phyloP scores from a whole-genome alignment of 2,113 vertebrate genomes.

The Pontoporia blainvillei region DNA sequence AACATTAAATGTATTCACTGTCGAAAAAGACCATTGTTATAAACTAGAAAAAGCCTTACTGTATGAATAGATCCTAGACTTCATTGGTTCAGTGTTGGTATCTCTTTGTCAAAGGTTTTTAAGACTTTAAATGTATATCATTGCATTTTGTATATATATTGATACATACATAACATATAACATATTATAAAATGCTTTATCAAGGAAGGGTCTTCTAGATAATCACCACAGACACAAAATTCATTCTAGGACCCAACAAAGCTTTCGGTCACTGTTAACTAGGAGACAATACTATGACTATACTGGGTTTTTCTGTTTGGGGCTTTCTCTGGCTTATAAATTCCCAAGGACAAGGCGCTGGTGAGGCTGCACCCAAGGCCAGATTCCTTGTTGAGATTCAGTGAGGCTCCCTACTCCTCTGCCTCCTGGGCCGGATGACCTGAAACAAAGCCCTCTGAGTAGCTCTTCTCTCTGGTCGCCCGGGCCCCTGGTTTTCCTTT shows the following conservation, averaged over 20 bases:
- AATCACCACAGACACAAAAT: neutral
- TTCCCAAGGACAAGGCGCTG: neutral
- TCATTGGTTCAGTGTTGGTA: neutral
- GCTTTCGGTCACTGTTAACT: neutral
- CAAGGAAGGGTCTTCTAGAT: neutral
- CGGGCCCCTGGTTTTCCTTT: neutral
- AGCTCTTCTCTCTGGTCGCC: neutral
- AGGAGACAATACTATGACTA: neutral
- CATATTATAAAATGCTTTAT: neutral
- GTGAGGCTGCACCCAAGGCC: neutral
- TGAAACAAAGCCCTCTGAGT: conserved; percentile 11
- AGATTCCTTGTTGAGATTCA: neutral
- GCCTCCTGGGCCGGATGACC: neutral
- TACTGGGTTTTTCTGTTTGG: neutral
- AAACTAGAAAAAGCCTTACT: neutral
- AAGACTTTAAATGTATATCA: neutral
- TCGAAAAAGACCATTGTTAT: neutral
- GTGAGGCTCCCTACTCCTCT: neutral
- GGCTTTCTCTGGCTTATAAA: neutral
- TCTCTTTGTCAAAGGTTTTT: neutral
- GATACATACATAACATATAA: neutral
- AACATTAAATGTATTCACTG: neutral
- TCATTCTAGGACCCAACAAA: neutral
- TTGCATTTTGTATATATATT: neutral
- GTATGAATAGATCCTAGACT: neutral